phyloP scores from a whole-genome alignment of 2,113 vertebrate species.

The Clupea harengus region DNA sequence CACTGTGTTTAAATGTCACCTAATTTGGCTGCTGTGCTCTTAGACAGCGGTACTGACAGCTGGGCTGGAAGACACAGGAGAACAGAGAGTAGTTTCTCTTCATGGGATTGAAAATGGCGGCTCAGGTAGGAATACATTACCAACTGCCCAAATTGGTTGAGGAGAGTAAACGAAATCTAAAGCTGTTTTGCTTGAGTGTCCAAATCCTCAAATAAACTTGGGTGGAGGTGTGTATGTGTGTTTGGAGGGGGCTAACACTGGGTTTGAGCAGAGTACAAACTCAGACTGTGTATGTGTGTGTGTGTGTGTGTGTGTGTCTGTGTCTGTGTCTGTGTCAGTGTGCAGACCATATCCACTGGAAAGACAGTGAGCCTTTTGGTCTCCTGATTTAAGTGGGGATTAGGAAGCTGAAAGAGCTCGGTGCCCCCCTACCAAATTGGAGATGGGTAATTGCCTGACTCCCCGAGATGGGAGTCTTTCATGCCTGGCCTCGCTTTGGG shows the following conservation, averaged over 20 bases:
- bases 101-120: constrained; percentile 8
- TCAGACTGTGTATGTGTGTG: background rate
- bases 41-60: background rate
- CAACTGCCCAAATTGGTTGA: constrained; percentile 46
- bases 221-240: background rate
- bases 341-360: constrained; percentile 56
- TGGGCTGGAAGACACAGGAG: background rate
- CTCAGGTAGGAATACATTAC: constrained; percentile 30
- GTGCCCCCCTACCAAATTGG: constrained; percentile 64
- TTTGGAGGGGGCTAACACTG: constrained; percentile 27
- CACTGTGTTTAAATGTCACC: background rate
- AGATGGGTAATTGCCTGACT: constrained; percentile 62
- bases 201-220: constrained; percentile 54
- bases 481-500: constrained; percentile 26
- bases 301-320: constrained; percentile 19
- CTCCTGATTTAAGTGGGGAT: constrained; percentile 65
- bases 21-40: background rate
- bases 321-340: constrained; percentile 43
- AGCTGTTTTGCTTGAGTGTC: constrained; percentile 57
- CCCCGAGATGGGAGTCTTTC: constrained; percentile 39
- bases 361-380: constrained; percentile 47
- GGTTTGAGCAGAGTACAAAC: constrained; percentile 33
- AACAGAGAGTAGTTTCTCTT: background rate
- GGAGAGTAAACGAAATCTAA: constrained; percentile 34
- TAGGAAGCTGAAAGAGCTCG: constrained; percentile 55